These are phyloP conservation scores for Nesometra sesokonis DNA, from an alignment of 35 echinoderm and acorn worm genomes.

Conservation along the genomic window DNA sequence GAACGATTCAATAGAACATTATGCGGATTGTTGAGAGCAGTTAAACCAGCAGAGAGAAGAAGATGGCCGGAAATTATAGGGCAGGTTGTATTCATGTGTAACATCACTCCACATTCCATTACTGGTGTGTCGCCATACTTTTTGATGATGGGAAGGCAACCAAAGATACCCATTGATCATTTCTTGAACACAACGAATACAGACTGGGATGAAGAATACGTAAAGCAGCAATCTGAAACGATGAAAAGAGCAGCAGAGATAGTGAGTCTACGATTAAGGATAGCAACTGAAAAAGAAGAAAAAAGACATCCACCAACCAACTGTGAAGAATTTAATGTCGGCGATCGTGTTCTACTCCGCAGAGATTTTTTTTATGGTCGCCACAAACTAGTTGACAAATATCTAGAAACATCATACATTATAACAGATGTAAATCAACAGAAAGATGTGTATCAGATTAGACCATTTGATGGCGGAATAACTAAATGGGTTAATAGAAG, in stretches of 20 bases:
- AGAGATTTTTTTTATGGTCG: neutral
- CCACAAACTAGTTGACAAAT: slow-evolving; percentile 10
- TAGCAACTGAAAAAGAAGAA: neutral
- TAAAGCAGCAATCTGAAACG: neutral
- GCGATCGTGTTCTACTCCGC: neutral
- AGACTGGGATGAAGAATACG: slow-evolving; percentile 11
- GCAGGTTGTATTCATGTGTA: slow-evolving; percentile 7
- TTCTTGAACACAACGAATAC: neutral
- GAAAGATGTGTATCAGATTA: neutral
- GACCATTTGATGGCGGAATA: neutral
- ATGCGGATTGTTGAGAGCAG: neutral
- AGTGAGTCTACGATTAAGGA: neutral
- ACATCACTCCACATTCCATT: neutral
- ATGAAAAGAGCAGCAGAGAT: neutral
- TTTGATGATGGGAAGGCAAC: slow-evolving; percentile 30
- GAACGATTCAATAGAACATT: slow-evolving; percentile 23
- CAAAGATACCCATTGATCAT: slow-evolving; percentile 21
- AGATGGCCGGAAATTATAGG: neutral
- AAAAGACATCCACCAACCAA: neutral
- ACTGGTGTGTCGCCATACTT: slow-evolving; percentile 27
- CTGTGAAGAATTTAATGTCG: neutral
- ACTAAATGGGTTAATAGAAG: neutral
- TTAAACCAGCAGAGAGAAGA: neutral
- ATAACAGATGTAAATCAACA: neutral
- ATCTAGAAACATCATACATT: neutral